These are phyloP conservation scores for Megastigmus dorsalis DNA, from an alignment of 2,888 invertebrate genomes.

Conservation along the genomic window DNA sequence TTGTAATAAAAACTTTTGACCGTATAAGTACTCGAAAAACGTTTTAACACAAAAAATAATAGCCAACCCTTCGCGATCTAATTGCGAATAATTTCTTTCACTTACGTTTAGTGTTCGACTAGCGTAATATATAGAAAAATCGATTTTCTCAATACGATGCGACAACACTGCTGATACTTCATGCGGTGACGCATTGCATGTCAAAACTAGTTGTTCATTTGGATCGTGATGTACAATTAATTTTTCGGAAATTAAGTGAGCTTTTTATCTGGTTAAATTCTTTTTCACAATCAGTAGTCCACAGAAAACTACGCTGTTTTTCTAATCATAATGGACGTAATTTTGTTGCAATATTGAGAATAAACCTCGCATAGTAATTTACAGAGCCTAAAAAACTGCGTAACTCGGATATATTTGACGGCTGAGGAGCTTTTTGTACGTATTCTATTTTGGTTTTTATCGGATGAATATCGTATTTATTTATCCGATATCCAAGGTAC, in stretches of 20 bases:
- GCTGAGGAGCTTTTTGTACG: not conserved
- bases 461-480: conserved; percentile 5
- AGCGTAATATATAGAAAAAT: conserved; percentile 65
- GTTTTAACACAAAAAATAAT: conserved; percentile 68
- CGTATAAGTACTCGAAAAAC: too few relatives aligned
- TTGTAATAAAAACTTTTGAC: too few relatives aligned
- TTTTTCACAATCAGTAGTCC: conserved; percentile 1
- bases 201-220: conserved; percentile 40
- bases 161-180: conserved; percentile 62
- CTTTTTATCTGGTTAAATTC: too few relatives aligned
- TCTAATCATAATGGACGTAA: conserved; percentile 17
- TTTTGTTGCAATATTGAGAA: conserved; percentile 11
- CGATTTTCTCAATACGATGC: conserved; percentile 61
- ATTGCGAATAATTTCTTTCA: conserved; percentile 62
- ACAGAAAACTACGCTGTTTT: conserved; percentile 9
- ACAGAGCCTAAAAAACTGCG: conserved; percentile 21
- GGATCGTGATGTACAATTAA: conserved; percentile 10
- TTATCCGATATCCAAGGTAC: not conserved
- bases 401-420: conserved; percentile 15
- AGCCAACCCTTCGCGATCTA: conserved; percentile 59
- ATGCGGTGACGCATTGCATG: conserved; percentile 57
- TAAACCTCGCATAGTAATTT: conserved; percentile 30
- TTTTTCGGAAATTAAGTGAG: not conserved
- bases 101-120: conserved; percentile 60
- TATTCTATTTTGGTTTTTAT: not conserved